These are phyloP conservation scores for Acanthurus lineatus DNA, from an alignment of 2,797 vertebrate genomes.

Conservation along the genomic window DNA sequence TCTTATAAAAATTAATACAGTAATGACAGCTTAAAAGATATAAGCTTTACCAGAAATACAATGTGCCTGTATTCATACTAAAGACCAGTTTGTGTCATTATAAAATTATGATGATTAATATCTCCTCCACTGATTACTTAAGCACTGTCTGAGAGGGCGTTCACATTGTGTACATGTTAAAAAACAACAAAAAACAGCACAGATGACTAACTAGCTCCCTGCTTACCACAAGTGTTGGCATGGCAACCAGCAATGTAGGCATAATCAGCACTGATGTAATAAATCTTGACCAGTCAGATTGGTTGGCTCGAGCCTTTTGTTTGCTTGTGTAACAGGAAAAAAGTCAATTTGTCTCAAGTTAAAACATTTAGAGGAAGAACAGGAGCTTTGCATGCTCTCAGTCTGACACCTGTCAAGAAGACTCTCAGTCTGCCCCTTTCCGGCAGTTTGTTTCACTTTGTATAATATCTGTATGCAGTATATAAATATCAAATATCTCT, in stretches of 20 bases:
- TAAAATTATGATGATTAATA: neutral
- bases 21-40: neutral
- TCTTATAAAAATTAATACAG: neutral
- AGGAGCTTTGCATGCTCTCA: constrained; percentile 6
- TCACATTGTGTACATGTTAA: neutral
- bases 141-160: neutral
- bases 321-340: constrained; percentile 25
- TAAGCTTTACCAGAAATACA: neutral
- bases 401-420: constrained; percentile 1
- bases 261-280: constrained; percentile 42
- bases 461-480: too few relatives aligned
- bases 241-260: constrained; percentile 60
- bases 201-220: constrained; percentile 64
- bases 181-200: constrained; percentile 35
- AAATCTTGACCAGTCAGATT: constrained; percentile 44
- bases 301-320: constrained; percentile 14
- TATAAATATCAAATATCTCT: too few relatives aligned
- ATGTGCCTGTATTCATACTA: neutral
- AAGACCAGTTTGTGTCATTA: neutral
- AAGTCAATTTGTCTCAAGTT: constrained; percentile 8
- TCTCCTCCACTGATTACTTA: constrained; percentile 4
- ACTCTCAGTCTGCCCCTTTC: neutral
- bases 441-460: neutral
- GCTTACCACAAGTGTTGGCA: constrained; percentile 57
- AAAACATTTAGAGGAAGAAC: neutral